Conservation (phyloP, 1,140 invertebrate species). For the Drosophila kurseongensis region DNA sequence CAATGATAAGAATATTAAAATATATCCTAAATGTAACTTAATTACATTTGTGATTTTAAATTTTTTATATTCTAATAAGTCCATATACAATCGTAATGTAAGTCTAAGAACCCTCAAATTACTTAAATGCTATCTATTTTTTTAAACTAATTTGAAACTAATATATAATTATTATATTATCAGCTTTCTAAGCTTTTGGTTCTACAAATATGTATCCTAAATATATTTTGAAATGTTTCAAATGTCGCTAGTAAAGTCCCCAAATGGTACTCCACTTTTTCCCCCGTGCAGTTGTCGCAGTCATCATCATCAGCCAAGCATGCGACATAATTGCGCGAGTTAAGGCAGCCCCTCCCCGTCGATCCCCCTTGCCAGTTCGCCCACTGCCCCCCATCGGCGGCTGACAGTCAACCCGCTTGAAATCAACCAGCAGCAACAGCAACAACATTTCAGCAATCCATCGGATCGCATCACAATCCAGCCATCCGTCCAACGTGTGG, state of each 20-base stretch:
- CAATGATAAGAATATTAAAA: too few species aligned
- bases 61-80: too few species aligned
- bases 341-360: constrained; percentile 61
- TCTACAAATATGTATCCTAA: background rate
- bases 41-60: too few species aligned
- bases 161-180: too few species aligned
- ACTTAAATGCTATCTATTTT: too few species aligned
- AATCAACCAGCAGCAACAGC: constrained; percentile 53
- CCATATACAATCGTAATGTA: too few species aligned
- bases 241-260: background rate
- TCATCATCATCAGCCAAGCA: constrained; percentile 84
- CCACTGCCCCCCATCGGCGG: constrained; percentile 38
- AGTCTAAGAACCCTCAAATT: too few species aligned
- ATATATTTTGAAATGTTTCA: background rate
- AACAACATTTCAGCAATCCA: constrained; percentile 83
- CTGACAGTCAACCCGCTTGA: constrained; percentile 57
- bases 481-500: constrained; percentile 86
- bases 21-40: too few species aligned
- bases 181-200: too few species aligned
- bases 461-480: constrained; percentile 84
- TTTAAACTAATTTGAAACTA: too few species aligned
- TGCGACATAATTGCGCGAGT: constrained; percentile 84
- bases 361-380: constrained; percentile 30
- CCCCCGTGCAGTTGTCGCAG: constrained; percentile 66
- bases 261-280: background rate